These are phyloP conservation scores for Xylophagus ater DNA, from an alignment of 2,888 invertebrate species.

Conservation along the genomic window DNA sequence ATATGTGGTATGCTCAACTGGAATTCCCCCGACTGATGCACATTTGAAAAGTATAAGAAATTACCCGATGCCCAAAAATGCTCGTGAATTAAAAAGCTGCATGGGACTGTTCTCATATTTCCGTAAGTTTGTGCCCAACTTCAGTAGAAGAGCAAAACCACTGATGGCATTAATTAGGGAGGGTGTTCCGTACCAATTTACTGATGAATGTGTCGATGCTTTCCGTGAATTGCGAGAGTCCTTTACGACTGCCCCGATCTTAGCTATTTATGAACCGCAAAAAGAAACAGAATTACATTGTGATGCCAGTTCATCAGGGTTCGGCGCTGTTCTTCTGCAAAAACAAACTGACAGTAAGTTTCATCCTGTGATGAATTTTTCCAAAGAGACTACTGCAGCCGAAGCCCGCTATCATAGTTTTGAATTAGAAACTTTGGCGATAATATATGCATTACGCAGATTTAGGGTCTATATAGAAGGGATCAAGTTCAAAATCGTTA, in stretches of 20 bases:
- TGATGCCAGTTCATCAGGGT: conserved; percentile 23
- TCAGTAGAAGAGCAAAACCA: too few species aligned
- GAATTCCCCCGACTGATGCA: conserved; percentile 7
- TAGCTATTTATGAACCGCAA: conserved; percentile 23
- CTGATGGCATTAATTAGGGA: too few species aligned
- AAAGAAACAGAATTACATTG: conserved; percentile 25
- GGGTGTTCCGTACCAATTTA: too few species aligned
- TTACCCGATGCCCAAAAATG: conserved; percentile 13
- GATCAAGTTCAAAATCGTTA: conserved; percentile 19
- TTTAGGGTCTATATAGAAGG: conserved; percentile 25
- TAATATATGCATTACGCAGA: conserved; percentile 22
- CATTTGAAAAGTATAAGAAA: conserved; percentile 9
- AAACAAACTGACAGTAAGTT: conserved; percentile 18
- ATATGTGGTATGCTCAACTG: conserved; percentile 7
- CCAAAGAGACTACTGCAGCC: conserved; percentile 21
- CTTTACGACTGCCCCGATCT: conserved; percentile 18
- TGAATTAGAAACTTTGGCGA: conserved; percentile 27
- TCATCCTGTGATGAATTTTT: conserved; percentile 24
- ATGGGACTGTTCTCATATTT: conserved; percentile 2
- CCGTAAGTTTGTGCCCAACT: background rate
- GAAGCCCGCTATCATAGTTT: conserved; percentile 25
- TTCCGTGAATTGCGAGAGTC: too few species aligned
- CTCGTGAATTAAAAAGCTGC: conserved; percentile 10
- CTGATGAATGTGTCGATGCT: too few species aligned
- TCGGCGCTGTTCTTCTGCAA: conserved; percentile 24